Evolutionary conservation across 1,140 invertebrate genomes (phyloP), one percentile per base, ranked within the genome.

Genomic region (Araneus ventricosus): DNA sequence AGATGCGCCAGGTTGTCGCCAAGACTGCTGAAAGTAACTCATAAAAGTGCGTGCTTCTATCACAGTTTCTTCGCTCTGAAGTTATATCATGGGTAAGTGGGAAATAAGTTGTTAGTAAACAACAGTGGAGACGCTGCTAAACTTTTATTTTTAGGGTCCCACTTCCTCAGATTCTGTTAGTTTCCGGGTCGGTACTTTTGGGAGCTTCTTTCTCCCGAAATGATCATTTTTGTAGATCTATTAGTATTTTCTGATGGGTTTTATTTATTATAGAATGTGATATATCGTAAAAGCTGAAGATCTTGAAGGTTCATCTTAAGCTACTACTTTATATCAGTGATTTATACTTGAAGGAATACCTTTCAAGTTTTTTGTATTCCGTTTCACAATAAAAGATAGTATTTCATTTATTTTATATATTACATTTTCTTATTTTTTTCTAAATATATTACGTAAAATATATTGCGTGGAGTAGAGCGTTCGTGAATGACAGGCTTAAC

Each of bases 31-130:
- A 82, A 82, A 22, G 45, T 52, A 17, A 82, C 80, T 82, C 80
- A 39, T 82, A 82, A 82, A 82, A 45, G 39, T 82, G 67, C 27
- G 27, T n/a, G 39, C 22, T 52, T n/a, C 41, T 52, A 82, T 82
- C 80, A 82, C 7, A 52, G 39, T 22, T 82, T 37, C 70, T 75
- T 75, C 3, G 17, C 39, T 3, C 20, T 24, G 39, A n/a, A 82
- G 80, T 82, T 82, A 45, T 82, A 22, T 52, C 80, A 27, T 45
- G 1, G 37, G 80, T 45, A 82, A 82, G 80, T 52, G 80, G 80
- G 80, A 45, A 82, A 82, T 82, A 2, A n/a, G 20, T 82, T 82
- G 80, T 82, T 82, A 82, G 80, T 52, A 45, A 82, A 82, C 80
- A 82, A 52, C 39, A 52, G 39, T 82, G 7, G 80, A 22, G 39